These are phyloP conservation scores for Hypomecis punctinalis DNA, from an alignment of 2,888 invertebrate genomes.

Conservation along the genomic window DNA sequence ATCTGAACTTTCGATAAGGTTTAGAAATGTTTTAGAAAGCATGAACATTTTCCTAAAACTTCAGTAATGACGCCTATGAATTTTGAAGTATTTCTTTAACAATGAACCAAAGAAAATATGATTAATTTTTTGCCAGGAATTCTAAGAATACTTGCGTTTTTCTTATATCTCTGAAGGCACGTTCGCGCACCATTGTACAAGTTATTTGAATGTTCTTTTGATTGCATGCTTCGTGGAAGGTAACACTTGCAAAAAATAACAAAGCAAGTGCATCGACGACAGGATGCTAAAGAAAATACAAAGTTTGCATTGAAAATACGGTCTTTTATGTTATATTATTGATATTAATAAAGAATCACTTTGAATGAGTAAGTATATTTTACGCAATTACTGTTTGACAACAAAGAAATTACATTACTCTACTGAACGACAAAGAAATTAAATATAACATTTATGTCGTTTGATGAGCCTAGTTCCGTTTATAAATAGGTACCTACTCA, in stretches of 20 bases:
- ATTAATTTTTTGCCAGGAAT: conserved; percentile 6
- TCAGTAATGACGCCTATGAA: neutral
- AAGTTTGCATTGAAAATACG: neutral
- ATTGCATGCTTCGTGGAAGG: conserved; percentile 38
- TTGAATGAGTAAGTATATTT: no score
- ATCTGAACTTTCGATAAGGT: no score
- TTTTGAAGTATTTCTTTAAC: neutral
- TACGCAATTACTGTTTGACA: no score
- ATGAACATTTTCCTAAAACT: no score
- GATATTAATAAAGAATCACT: no score
- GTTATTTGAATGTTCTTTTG: conserved; percentile 34
- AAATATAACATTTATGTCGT: no score
- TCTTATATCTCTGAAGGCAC: conserved; percentile 21
- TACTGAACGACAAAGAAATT: no score
- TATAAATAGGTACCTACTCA: no score
- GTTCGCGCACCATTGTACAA: conserved; percentile 36
- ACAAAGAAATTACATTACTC: no score
- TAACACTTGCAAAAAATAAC: conserved; percentile 34
- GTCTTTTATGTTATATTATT: neutral
- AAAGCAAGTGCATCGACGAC: conserved; percentile 30
- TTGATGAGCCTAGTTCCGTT: no score
- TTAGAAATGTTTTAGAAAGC: no score
- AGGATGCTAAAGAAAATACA: neutral
- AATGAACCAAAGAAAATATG: conserved; percentile 7
- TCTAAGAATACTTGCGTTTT: conserved; percentile 8